Evolutionary conservation across 2,113 vertebrate species (phyloP), one percentile per base, ranked within the genome.

Genomic region (Chunga burmeisteri): DNA sequence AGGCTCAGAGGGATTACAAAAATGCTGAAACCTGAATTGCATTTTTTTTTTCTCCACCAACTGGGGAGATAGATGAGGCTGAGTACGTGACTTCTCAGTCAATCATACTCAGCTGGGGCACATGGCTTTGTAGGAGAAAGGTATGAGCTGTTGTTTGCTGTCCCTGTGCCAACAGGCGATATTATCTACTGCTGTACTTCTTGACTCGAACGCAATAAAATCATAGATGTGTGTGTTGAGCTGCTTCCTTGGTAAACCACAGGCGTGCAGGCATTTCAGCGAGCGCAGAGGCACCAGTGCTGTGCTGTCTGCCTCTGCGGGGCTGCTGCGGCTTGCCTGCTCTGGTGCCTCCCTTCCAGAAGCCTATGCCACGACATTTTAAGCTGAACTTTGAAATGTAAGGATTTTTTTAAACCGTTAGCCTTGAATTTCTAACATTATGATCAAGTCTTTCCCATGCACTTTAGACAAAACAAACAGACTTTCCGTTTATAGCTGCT

Each of bases 1-100:
- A 95, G 94, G 96, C 95, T 95, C 94, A 94, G 90, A 81, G 94
- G 94, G 95, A 96, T 97, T 94, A 96, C 58, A 92, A 85, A 96
- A 97, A 97, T 85, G 84, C 91, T 95, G 93, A 97, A 97, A 96
- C 93, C 70, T 87, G 91, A 97, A 97, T 81, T 94, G 94, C 88
- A 22, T n/a, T 93, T 94, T 93, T 95, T 75, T 95, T 87, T 52
- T 19, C 91, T 73, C 78, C 87, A 52, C 78, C 93, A 91, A 8
- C 84, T 92, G 74, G 90, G 93, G 89, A 95, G 96, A 87, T 84
- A 72, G 86, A 91, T 49, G 91, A 80, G 93, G 73, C 86, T 58
- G 94, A 94, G 88, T 88, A 95, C 72, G 91, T 94, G 93, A 97
- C 96, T 94, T 91, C 91, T 55, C 77, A 79, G 81, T 91, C 93